Conservation (phyloP, 1,140 invertebrate genomes). For the Spodoptera frugiperda region DNA sequence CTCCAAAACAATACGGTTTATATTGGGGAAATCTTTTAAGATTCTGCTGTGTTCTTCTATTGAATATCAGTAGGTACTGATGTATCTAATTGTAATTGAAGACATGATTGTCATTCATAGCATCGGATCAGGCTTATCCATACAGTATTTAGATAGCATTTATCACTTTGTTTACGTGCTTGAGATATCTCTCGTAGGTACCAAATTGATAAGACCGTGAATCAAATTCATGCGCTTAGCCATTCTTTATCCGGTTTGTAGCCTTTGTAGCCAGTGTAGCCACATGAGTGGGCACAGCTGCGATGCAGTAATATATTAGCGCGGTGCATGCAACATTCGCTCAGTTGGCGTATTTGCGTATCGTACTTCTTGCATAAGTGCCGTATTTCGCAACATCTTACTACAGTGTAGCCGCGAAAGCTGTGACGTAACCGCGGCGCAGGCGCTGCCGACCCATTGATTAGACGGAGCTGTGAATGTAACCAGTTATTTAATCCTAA, state of each 20-base stretch:
- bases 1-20: neutral
- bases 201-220: constrained; percentile 1
- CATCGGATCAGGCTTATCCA: neutral
- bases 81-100: no score
- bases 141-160: neutral
- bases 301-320: constrained; percentile 51
- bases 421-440: constrained; percentile 72
- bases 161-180: neutral
- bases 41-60: no score
- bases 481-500: constrained; percentile 75
- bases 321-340: constrained; percentile 52
- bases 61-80: no score
- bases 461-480: constrained; percentile 76
- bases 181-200: neutral
- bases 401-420: constrained; percentile 74
- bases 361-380: constrained; percentile 76
- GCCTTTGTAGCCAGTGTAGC: neutral
- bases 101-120: neutral
- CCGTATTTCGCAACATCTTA: constrained; percentile 76
- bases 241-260: neutral
- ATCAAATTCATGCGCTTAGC: neutral
- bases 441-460: constrained; percentile 73
- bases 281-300: constrained; percentile 12
- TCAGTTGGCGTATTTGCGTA: constrained; percentile 64
- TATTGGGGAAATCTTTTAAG: neutral